Evolutionary conservation across 2,113 vertebrate species (phyloP).

Genomic region (Notothenia coriiceps): DNA sequence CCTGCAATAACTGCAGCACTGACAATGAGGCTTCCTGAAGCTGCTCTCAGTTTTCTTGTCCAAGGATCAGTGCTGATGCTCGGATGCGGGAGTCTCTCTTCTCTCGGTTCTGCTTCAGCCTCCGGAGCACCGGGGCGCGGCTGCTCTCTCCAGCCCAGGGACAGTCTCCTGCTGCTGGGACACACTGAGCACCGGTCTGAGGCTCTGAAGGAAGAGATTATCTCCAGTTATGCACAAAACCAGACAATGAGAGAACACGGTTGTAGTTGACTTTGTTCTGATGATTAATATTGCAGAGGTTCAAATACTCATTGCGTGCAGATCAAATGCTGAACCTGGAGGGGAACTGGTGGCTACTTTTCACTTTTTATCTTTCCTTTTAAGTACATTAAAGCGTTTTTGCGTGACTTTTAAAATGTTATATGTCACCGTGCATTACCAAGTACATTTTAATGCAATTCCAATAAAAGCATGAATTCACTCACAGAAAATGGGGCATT

Average conservation of each 20-base stretch:
- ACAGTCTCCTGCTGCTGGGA: slow-evolving; percentile 35
- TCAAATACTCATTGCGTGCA: background rate
- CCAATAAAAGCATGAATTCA: background rate
- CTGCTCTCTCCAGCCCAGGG: slow-evolving; percentile 65
- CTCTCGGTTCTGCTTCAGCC: slow-evolving; percentile 82
- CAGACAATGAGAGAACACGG: background rate
- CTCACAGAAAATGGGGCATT: no score
- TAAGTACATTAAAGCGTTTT: background rate
- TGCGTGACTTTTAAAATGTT: background rate
- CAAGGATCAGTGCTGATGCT: slow-evolving; percentile 69
- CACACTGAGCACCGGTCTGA: slow-evolving; percentile 4
- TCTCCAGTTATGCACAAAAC: slow-evolving; percentile 9
- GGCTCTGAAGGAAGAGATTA: slow-evolving; percentile 49
- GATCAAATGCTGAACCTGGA: background rate
- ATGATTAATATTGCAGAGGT: background rate
- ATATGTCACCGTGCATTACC: background rate
- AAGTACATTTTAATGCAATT: background rate
- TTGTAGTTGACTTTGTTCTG: slow-evolving; percentile 1
- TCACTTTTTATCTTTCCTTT: background rate
- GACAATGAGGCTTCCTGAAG: background rate
- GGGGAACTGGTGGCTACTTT: background rate
- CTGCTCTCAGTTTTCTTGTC: slow-evolving; percentile 56
- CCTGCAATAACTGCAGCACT: no score
- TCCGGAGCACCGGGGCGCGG: slow-evolving; percentile 76
- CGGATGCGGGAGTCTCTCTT: slow-evolving; percentile 81